phyloP scores from a whole-genome alignment of 2,113 vertebrate genomes.

The Eudyptes chrysolophus region DNA sequence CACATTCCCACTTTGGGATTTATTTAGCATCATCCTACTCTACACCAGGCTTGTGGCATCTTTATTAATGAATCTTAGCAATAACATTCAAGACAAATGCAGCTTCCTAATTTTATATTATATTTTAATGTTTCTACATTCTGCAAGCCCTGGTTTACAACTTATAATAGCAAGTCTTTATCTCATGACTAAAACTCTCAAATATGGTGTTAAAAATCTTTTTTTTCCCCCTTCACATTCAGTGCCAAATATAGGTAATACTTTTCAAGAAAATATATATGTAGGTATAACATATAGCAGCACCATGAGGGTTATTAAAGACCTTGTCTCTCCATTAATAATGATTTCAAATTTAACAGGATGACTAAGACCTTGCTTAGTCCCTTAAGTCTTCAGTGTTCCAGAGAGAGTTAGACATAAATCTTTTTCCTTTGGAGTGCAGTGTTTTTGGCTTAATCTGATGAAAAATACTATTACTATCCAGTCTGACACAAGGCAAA shows the following conservation, averaged over 20 bases:
- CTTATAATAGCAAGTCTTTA: not conserved
- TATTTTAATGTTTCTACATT: not conserved
- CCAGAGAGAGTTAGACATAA: not conserved
- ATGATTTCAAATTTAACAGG: constrained; percentile 5
- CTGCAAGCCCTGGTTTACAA: not conserved
- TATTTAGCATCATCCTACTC: not conserved
- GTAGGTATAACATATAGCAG: not conserved
- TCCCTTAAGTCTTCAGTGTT: not conserved
- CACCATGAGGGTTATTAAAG: not conserved
- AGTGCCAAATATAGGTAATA: not conserved
- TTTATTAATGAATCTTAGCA: not conserved
- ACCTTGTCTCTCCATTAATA: not conserved
- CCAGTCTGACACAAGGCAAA: not conserved
- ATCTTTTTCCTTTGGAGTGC: not conserved
- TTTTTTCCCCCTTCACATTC: not conserved
- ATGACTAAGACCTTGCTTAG: not conserved
- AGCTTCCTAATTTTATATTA: not conserved
- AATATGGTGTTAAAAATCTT: not conserved
- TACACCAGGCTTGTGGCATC: not conserved
- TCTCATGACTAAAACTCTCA: not conserved
- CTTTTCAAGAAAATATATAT: not conserved
- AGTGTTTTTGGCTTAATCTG: not conserved
- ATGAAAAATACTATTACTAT: not conserved
- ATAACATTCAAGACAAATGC: not conserved
- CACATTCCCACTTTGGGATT: not conserved